Conservation (phyloP, 2,797 vertebrate genomes). For the Falco concolor region DNA sequence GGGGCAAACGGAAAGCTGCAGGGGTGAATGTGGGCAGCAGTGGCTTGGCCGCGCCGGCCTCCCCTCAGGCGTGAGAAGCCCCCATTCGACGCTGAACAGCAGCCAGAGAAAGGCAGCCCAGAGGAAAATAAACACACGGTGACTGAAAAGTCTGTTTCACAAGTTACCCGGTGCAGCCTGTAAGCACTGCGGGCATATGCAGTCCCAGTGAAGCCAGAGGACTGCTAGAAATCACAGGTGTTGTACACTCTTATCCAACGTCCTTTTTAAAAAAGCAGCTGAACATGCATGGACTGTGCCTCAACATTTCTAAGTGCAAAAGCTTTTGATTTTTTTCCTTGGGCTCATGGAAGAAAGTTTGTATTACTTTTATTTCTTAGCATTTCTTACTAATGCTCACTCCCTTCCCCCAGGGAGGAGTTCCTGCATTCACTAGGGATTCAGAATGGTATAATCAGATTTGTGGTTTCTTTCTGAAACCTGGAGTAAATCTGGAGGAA, state of each 20-base stretch:
- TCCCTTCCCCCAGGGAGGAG: neutral
- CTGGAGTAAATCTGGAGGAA: neutral
- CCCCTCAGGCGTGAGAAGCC: no score
- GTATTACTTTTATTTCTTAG: neutral
- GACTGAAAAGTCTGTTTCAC: neutral
- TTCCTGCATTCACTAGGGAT: neutral
- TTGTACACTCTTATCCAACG: neutral
- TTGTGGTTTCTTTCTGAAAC: neutral
- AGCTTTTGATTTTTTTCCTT: neutral
- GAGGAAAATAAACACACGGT: rapidly evolving
- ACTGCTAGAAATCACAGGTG: rapidly evolving
- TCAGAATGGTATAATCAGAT: neutral
- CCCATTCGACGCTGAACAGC: no score
- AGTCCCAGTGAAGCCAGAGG: no score
- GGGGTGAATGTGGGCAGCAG: no score
- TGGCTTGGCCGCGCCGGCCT: no score
- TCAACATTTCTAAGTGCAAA: neutral
- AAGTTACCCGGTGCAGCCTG: rapidly evolving
- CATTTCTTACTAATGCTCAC: neutral
- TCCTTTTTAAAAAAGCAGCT: neutral
- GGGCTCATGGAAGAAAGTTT: neutral
- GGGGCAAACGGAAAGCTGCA: neutral
- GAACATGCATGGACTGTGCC: rapidly evolving
- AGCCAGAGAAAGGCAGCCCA: neutral
- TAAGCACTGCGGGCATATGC: rapidly evolving